A percentile compares a stretch with the other conserved stretches of the same genome.
Evolutionary conservation across 2,113 vertebrate species (phyloP).

Genomic region (Pedetes capensis): DNA sequence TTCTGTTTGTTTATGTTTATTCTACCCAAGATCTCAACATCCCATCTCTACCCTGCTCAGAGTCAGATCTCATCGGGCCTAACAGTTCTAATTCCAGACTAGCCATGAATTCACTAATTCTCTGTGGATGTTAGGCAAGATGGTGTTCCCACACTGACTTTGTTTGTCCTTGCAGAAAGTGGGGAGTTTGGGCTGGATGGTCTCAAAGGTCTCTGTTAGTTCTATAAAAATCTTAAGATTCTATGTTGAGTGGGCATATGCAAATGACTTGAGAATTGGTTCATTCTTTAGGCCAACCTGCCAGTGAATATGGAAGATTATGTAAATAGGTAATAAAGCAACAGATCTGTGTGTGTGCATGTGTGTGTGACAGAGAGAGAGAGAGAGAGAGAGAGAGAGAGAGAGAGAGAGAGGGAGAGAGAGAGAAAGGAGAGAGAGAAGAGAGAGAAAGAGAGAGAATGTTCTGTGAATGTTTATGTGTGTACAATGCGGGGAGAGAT

Average conservation of each 20-base stretch:
- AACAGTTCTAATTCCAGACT: not conserved
- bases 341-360: not conserved
- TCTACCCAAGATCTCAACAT: not conserved
- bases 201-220: not conserved
- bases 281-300: not conserved
- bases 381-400: too few species aligned
- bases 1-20: not conserved
- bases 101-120: not conserved
- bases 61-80: not conserved
- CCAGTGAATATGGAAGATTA: not conserved
- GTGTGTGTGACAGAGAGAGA: not conserved
- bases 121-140: not conserved
- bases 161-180: not conserved
- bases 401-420: too few species aligned
- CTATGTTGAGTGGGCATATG: not conserved
- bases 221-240: slow-evolving; percentile 8
- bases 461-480: not conserved
- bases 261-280: not conserved
- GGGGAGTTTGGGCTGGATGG: not conserved
- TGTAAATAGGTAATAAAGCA: not conserved
- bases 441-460: too few species aligned
- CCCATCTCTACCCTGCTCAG: not conserved
- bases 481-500: not conserved
- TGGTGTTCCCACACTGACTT: not conserved
- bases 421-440: too few species aligned